Evolutionary conservation across 37 sponge, comb jelly and placozoan species (phyloP).

Genomic region (Spongilla lacustris): DNA sequence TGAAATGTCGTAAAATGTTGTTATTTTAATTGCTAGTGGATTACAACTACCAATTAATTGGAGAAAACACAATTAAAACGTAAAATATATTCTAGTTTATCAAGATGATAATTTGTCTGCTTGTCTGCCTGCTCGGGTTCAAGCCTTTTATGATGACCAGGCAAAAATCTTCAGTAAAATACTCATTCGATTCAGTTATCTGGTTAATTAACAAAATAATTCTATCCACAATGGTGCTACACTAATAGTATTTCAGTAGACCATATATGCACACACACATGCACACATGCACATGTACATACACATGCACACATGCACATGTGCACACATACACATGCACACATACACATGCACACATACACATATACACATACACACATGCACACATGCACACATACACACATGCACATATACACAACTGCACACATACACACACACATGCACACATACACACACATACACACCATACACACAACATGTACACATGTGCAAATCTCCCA

Average conservation of each 20-base stretch:
- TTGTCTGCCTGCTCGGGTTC: constrained; percentile 1
- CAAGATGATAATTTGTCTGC: constrained; percentile 1
- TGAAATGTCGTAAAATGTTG: neutral
- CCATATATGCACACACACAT: constrained; percentile 1
- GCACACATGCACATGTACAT: neutral
- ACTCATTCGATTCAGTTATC: neutral
- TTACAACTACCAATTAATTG: neutral
- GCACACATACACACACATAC: neutral
- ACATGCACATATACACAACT: neutral
- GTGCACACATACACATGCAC: neutral
- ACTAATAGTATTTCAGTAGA: neutral
- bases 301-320: neutral
- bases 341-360: neutral
- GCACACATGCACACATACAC: neutral
- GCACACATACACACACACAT: neutral
- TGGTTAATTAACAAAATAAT: constrained; percentile 1
- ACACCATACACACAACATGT: neutral
- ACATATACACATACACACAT: neutral
- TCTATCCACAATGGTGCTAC: neutral
- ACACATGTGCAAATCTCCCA: constrained; percentile 18
- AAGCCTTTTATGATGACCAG: neutral
- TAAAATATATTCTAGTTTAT: neutral
- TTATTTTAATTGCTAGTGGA: neutral
- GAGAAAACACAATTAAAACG: neutral
- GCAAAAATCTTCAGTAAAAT: neutral